A percentile compares a stretch with the other conserved stretches of the same genome.
Evolutionary conservation across 2,113 vertebrate species (phyloP).

Genomic region (Nanorana parkeri): DNA sequence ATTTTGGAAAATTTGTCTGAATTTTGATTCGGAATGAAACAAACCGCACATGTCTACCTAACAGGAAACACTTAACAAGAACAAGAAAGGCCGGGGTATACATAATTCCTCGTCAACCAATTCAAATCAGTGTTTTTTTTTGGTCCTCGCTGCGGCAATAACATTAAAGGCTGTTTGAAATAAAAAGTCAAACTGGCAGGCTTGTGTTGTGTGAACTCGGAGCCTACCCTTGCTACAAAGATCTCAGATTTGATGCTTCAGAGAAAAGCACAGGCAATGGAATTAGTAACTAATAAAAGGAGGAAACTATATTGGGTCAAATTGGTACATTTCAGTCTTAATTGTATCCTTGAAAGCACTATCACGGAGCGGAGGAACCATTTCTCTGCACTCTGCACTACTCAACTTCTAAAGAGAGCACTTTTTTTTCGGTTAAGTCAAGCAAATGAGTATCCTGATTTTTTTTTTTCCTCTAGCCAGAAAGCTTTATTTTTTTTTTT

Average conservation of each 20-base stretch:
- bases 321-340: constrained; percentile 15
- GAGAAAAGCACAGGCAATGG: constrained; percentile 1
- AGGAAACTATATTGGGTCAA: neutral
- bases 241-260: neutral
- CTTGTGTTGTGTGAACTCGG: too few species aligned
- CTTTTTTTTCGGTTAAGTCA: neutral
- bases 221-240: neutral
- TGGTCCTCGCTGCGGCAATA: too few species aligned
- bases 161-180: too few species aligned
- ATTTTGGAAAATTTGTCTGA: too few species aligned
- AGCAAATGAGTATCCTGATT: neutral
- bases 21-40: too few species aligned
- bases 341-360: constrained; percentile 8
- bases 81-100: too few species aligned
- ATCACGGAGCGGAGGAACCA: constrained; percentile 16
- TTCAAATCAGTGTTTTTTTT: too few species aligned
- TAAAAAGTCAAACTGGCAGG: too few species aligned
- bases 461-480: neutral
- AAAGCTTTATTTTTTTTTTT: neutral
- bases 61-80: too few species aligned
- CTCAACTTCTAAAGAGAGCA: neutral
- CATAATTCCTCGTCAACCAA: too few species aligned
- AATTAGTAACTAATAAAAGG: neutral
- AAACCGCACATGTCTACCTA: too few species aligned
- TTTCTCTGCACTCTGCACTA: neutral